Base-by-base conservation (phyloP, 2,888 invertebrate species). In the Lapara coniferarum region DNA sequence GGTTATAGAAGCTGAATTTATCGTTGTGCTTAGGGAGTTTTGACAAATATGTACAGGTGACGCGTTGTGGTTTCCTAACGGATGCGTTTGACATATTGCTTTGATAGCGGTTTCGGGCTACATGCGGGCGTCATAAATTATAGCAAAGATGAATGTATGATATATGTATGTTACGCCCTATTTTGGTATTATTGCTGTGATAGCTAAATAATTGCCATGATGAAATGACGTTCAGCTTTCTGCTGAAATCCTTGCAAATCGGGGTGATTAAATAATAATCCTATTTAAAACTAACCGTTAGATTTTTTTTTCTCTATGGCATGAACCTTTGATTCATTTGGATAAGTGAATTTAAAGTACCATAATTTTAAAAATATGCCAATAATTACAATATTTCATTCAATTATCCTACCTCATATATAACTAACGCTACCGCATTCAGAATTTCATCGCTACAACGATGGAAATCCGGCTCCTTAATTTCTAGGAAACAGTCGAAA, bases 41-140 rank as follows among this genome's bases (percentile, higher is more conserved):
- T 93, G 93, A 93, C 90, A 91, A 92, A 93, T 93, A 90, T 89
- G 89, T 91, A 90, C 90, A 92, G 92, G 92, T 93, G 92, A 92
- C 89, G 89, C 84, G 83, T 79, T 77, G 87, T 84, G 89, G 89
- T 89, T 89, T 85, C 86, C 88, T 83, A 81, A 81, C 88, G 90
- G 90, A 90, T 91, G 91, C 81, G 81, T 89, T 86, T 91, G 91
- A 91, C 92, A 88, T 91, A 92, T 93, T 88, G 89, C 88, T 88
- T 85, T 87, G 90, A 91, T 91, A 88, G 87, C 86, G 87, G 86
- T 86, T 86, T 82, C 78, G 81, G 82, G 83, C 81, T 78, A 82
- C 78, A 87, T 86, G 84, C 84, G 85, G 85, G 84, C 76, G 14
- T 69, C 59, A 59, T 59, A 52, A 63, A 63, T 63, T 68, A 37